A percentile compares a stretch with the other conserved stretches of the same genome.
phyloP scores from a whole-genome alignment of 2,888 invertebrate species.

The Lydus trimaculatus region DNA sequence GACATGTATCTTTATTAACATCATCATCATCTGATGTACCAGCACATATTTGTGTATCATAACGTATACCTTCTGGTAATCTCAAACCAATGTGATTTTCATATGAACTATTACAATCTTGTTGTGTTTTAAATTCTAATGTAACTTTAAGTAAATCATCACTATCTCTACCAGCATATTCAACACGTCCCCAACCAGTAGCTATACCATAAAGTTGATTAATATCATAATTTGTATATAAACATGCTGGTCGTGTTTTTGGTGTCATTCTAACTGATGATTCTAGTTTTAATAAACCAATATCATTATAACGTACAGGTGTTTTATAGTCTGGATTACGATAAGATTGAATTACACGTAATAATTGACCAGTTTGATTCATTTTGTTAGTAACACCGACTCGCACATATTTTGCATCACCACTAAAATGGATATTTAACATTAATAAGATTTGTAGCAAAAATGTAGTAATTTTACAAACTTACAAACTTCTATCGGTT shows the following conservation, averaged over 20 bases:
- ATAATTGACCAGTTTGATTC: slow-evolving; percentile 39
- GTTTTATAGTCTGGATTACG: slow-evolving; percentile 58
- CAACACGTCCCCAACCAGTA: slow-evolving; percentile 58
- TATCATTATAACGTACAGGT: slow-evolving; percentile 28
- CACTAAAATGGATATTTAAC: slow-evolving; percentile 1
- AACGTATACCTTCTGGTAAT: slow-evolving; percentile 59
- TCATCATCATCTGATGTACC: slow-evolving; percentile 31
- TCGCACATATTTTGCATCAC: neutral
- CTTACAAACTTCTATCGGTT: slow-evolving; percentile 8
- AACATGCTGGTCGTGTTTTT: neutral
- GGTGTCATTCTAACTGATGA: slow-evolving; percentile 38
- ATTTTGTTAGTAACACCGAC: slow-evolving; percentile 26
- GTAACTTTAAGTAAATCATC: neutral
- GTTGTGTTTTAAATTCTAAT: slow-evolving; percentile 40
- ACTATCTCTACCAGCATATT: slow-evolving; percentile 35
- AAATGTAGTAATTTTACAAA: too few species aligned
- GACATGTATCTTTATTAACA: slow-evolving; percentile 42
- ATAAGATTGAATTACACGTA: slow-evolving; percentile 47
- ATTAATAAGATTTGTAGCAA: too few species aligned
- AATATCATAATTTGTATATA: neutral
- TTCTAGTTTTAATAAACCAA: neutral
- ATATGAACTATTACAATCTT: slow-evolving; percentile 55
- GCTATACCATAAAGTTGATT: slow-evolving; percentile 35
- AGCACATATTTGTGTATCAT: slow-evolving; percentile 43
- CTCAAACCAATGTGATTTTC: slow-evolving; percentile 37